Evolutionary conservation across 2,113 vertebrate genomes (phyloP).

Genomic region (Pterocles burchelli): DNA sequence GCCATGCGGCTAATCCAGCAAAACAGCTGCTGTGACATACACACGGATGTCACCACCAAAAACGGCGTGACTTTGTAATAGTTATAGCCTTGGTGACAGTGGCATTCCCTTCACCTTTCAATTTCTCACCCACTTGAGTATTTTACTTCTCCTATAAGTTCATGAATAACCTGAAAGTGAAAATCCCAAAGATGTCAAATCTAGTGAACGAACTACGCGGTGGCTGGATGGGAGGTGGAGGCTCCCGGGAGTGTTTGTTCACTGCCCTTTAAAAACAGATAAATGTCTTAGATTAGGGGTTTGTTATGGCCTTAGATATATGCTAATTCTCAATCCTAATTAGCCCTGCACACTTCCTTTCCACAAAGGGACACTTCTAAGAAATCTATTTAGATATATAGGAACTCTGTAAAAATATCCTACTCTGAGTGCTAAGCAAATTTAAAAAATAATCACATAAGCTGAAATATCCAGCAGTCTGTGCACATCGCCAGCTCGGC

Average conservation of each 20-base stretch:
- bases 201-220: neutral
- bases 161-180: neutral
- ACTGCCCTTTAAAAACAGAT: neutral
- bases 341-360: neutral
- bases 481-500: accelerated
- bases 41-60: neutral
- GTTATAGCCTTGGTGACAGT: neutral
- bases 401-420: neutral
- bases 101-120: neutral
- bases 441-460: neutral
- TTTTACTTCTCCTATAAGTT: neutral
- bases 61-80: neutral
- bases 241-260: neutral
- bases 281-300: neutral
- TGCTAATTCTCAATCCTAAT: neutral
- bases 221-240: neutral
- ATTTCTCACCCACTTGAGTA: neutral
- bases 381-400: neutral
- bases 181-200: neutral
- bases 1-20: neutral
- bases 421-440: neutral
- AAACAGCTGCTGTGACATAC: neutral
- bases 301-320: neutral
- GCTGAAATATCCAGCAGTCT: neutral
- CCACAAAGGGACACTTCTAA: neutral